phyloP scores from a whole-genome alignment of 2,888 invertebrate genomes.

The Hermaeophaga mercurialis region DNA sequence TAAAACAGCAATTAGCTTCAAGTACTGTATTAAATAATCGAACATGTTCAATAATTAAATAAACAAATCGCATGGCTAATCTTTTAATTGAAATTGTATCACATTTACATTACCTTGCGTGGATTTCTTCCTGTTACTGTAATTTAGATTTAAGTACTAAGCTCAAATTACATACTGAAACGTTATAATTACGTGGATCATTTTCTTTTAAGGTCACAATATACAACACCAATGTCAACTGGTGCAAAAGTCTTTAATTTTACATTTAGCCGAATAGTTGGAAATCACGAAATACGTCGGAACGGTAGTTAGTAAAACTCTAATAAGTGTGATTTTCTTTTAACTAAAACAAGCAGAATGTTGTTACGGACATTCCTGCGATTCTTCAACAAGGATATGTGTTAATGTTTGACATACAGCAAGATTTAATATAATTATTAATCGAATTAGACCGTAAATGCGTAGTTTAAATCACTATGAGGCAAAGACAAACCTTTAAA shows the following conservation, averaged over 20 bases:
- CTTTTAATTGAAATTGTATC: not conserved
- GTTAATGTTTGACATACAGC: too few species aligned
- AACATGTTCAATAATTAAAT: too few species aligned
- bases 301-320: constrained; percentile 5
- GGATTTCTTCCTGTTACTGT: constrained; percentile 3
- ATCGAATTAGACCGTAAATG: too few species aligned
- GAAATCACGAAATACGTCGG: constrained; percentile 2
- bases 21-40: too few species aligned
- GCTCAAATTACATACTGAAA: constrained; percentile 7
- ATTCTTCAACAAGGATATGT: too few species aligned
- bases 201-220: constrained; percentile 20
- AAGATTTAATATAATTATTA: too few species aligned
- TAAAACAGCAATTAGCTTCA: too few species aligned
- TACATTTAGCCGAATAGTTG: constrained; percentile 3
- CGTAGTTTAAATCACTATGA: too few species aligned
- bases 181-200: constrained; percentile 3
- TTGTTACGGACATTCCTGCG: too few species aligned
- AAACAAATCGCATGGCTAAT: not conserved
- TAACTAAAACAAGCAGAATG: too few species aligned
- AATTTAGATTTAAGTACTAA: not conserved
- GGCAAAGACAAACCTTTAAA: too few species aligned
- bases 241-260: constrained; percentile 13
- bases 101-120: constrained; percentile 10
- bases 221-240: constrained; percentile 16
- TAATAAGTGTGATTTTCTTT: constrained; percentile 12